A percentile compares a stretch with the other conserved stretches of the same genome.
Conservation (phyloP, 2,888 invertebrate species). For the Autographa gamma region DNA sequence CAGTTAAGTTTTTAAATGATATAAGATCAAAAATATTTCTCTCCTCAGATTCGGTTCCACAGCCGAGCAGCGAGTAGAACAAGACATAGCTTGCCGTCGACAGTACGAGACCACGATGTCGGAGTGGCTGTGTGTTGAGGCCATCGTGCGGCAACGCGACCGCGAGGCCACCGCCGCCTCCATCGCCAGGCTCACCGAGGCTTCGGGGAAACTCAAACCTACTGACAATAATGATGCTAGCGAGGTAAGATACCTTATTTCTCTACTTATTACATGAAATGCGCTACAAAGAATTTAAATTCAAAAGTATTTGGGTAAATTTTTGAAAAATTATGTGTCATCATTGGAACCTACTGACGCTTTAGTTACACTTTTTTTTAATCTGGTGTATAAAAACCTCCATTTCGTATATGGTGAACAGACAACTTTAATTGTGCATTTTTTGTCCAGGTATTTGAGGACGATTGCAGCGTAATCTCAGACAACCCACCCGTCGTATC, state of each 20-base stretch:
- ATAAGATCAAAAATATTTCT: neutral
- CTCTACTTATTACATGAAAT: too few species aligned
- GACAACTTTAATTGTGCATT: neutral
- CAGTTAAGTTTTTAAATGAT: too few species aligned
- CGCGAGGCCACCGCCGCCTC: conserved; percentile 95
- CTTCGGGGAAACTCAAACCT: conserved; percentile 86
- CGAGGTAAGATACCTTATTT: conserved; percentile 62
- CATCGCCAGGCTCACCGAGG: conserved; percentile 95
- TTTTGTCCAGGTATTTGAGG: conserved; percentile 86
- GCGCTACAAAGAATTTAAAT: too few species aligned
- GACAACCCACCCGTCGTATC: conserved; percentile 87
- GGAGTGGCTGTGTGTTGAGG: conserved; percentile 98
- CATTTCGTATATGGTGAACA: too few species aligned
- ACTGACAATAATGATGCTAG: conserved; percentile 70
- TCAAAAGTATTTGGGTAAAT: too few species aligned
- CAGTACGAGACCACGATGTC: conserved; percentile 97
- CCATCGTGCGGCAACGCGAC: conserved; percentile 95
- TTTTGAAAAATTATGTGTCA: too few species aligned
- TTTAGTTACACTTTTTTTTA: too few species aligned
- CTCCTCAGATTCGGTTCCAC: conserved; percentile 91
- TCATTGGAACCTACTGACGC: too few species aligned
- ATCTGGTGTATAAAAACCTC: too few species aligned
- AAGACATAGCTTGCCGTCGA: conserved; percentile 91
- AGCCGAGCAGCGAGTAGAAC: conserved; percentile 90
- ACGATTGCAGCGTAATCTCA: conserved; percentile 88